Percentiles rank a stretch among this genome's conserved stretches.
These are phyloP conservation scores for Austrofundulus limnaeus DNA, from an alignment of 2,113 vertebrate genomes.

Conservation along the genomic window DNA sequence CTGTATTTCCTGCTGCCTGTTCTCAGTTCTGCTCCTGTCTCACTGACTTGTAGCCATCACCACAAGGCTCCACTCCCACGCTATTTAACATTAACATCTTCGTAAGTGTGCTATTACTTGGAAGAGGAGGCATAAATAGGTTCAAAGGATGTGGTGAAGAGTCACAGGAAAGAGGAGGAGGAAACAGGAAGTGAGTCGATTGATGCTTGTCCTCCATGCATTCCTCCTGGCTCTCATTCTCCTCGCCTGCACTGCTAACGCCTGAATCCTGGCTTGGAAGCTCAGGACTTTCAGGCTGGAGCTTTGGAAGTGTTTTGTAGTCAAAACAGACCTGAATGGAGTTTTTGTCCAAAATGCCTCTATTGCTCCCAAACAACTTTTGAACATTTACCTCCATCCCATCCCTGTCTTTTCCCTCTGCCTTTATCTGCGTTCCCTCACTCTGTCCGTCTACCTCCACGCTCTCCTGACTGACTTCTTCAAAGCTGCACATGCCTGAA, in stretches of 20 bases:
- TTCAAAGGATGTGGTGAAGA: background rate
- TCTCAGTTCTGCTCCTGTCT: slow-evolving; percentile 35
- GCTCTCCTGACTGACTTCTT: slow-evolving; percentile 63
- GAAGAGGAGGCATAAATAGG: background rate
- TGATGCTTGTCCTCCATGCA: slow-evolving; percentile 22
- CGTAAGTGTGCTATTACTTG: background rate
- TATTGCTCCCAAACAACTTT: slow-evolving; percentile 12
- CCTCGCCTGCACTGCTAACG: slow-evolving; percentile 4
- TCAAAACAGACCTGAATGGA: slow-evolving; percentile 48
- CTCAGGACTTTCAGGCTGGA: slow-evolving; percentile 13
- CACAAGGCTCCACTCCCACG: slow-evolving; percentile 38
- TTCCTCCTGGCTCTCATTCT: slow-evolving; percentile 44
- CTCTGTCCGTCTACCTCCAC: slow-evolving; percentile 26
- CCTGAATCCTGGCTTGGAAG: slow-evolving; percentile 61
- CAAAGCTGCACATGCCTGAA: slow-evolving; percentile 56
- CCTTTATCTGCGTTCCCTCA: background rate
- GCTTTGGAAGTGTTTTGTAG: slow-evolving; percentile 46
- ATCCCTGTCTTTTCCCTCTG: background rate
- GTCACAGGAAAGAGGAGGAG: background rate
- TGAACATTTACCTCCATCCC: background rate
- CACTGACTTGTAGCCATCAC: slow-evolving; percentile 62
- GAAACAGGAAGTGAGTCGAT: background rate
- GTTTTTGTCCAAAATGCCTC: background rate
- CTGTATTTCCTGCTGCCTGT: background rate
- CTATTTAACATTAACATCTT: background rate